These are phyloP conservation scores for Spongilla lacustris DNA, from an alignment of 37 sponge, comb jelly and placozoan species.

Conservation along the genomic window DNA sequence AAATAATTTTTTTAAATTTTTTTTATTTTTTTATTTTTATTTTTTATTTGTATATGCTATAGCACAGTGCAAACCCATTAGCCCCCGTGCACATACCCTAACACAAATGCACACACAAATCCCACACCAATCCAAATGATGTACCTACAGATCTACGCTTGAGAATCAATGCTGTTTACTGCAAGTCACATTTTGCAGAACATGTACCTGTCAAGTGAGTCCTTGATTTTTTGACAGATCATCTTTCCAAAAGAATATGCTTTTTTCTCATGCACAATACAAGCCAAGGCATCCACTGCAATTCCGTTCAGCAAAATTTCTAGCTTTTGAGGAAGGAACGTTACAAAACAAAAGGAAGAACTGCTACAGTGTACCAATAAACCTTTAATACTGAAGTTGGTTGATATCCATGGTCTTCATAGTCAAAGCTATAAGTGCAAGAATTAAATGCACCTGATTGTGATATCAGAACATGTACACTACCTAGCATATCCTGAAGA, in stretches of 20 bases:
- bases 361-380: background rate
- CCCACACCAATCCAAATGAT: too few species aligned
- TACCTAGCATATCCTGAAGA: slow-evolving; percentile 94
- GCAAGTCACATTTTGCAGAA: background rate
- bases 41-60: too few species aligned
- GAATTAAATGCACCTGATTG: background rate
- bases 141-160: too few species aligned
- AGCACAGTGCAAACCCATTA: too few species aligned
- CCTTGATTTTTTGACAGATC: slow-evolving; percentile 74
- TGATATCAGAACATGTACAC: background rate
- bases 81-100: too few species aligned
- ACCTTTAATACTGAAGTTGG: slow-evolving; percentile 82
- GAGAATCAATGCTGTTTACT: background rate
- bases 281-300: slow-evolving; percentile 87
- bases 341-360: background rate
- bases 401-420: slow-evolving; percentile 89
- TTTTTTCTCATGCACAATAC: slow-evolving; percentile 76
- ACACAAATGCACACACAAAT: too few species aligned
- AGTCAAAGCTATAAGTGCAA: slow-evolving; percentile 82
- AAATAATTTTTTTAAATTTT: too few species aligned
- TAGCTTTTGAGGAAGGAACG: slow-evolving; percentile 39
- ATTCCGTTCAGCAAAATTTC: slow-evolving; percentile 91
- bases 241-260: slow-evolving; percentile 59
- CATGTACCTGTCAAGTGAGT: slow-evolving; percentile 69
- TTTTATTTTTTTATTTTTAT: too few species aligned